Evolutionary conservation across 2,888 invertebrate genomes (phyloP).

Genomic region (Ophion ellenae): DNA sequence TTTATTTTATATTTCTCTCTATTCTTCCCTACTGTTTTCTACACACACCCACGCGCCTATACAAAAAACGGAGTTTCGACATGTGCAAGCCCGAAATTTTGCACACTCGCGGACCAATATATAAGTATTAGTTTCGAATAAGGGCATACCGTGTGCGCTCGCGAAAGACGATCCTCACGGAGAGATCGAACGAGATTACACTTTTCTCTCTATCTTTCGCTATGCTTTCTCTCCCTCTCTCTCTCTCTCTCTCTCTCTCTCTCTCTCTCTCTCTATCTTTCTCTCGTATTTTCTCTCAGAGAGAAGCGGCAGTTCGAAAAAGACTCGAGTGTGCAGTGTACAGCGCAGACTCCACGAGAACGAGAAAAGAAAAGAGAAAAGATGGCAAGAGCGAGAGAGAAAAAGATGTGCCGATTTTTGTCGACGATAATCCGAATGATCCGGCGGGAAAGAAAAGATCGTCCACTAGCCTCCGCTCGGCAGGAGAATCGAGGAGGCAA

Average conservation of each 20-base stretch:
- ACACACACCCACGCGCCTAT: not conserved
- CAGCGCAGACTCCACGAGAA: constrained; percentile 28
- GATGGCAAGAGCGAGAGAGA: not conserved
- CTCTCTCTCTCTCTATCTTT: constrained; percentile 16
- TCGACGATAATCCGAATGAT: constrained; percentile 70
- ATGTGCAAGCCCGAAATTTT: constrained; percentile 26
- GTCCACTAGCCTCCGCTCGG: constrained; percentile 40
- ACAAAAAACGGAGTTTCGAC: not conserved
- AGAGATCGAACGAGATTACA: constrained; percentile 70
- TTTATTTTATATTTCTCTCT: too few species aligned
- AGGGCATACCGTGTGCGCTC: constrained; percentile 31
- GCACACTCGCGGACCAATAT: not conserved
- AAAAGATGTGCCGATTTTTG: constrained; percentile 61
- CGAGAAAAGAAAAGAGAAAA: constrained; percentile 6
- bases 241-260: constrained; percentile 47
- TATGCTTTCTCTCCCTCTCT: constrained; percentile 49
- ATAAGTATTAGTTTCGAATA: constrained; percentile 39
- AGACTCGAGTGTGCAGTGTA: constrained; percentile 39
- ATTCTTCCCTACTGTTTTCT: not conserved
- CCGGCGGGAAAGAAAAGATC: constrained; percentile 63
- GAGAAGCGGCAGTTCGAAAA: constrained; percentile 65
- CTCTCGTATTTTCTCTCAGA: constrained; percentile 59
- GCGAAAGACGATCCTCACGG: constrained; percentile 70
- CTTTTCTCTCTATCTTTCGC: constrained; percentile 56
- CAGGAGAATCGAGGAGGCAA: constrained; percentile 39